Base-by-base conservation (phyloP, 1,140 invertebrate genomes). In the Andricus grossulariae region DNA sequence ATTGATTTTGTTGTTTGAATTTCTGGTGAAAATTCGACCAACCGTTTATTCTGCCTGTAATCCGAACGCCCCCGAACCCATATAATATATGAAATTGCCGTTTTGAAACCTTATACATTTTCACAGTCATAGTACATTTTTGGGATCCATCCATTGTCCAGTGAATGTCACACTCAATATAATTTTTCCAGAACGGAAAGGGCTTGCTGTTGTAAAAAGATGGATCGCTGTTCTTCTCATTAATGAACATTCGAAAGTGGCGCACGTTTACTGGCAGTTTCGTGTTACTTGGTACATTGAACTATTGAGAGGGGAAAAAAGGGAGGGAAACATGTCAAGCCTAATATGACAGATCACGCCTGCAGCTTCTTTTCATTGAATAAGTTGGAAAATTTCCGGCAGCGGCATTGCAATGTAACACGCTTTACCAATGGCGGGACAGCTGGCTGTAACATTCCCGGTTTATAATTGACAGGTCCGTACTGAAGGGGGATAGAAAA, bases 301-400 rank as follows among this genome's bases (percentile, higher is more conserved):
- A 66, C 70, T 16, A 54, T 25, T 39, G 50, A 52, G 21, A 70
- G 21, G 54, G n/a, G 52, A 13, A 72, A 10, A 45, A 50, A 19
- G 54, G 50, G 54, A 71, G 72, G 49, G 49, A 25, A 39, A 60
- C 66, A 71, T 45, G 71, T 81, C 51, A 78, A 55, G 82, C 81
- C 73, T 77, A 79, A 86, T 86, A 81, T 86, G 85, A 86, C 78
- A 72, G 77, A 88, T 88, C 84, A 86, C 60, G 80, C 81, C 81
- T 85, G 76, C 57, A 75, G 75, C 72, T 77, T 79, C 74, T 75
- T 85, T 85, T 86, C 84, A 86, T 87, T 83, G 83, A 87, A 84
- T 77, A 75, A 82, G 80, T 66, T 66, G 12, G 4, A 32, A 32
- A 66, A 45, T 5, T 32, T 66, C 32, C 19, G 52, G 18, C 39